A percentile compares a stretch with the other conserved stretches of the same genome.
phyloP scores from a whole-genome alignment of 2,888 invertebrate species.

The Phalangium opilio region DNA sequence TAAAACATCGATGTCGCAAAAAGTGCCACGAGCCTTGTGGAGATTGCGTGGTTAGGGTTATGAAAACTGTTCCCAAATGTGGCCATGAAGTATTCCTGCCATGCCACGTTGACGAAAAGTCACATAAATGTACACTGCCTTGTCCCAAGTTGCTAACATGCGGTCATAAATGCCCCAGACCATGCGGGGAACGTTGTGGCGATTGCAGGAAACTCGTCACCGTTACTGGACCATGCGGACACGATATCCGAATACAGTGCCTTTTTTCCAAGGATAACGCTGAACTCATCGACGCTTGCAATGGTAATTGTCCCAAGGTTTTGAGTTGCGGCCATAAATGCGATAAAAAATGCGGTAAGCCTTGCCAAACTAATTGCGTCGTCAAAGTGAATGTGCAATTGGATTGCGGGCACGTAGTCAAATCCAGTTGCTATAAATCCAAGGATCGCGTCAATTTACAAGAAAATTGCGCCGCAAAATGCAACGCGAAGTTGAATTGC shows the following conservation, averaged over 20 bases:
- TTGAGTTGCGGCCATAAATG: no score
- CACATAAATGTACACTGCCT: constrained; percentile 21
- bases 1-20: constrained; percentile 8
- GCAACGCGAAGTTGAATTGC: constrained; percentile 23
- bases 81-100: constrained; percentile 13
- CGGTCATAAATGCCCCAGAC: constrained; percentile 25
- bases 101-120: constrained; percentile 8
- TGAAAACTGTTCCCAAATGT: no score
- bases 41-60: constrained; percentile 4
- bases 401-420: no score
- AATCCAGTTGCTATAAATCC: no score
- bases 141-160: constrained; percentile 27
- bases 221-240: constrained; percentile 7
- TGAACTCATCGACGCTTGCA: no score
- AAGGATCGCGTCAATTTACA: not conserved
- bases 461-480: constrained; percentile 20
- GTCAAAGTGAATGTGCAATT: no score
- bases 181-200: no score
- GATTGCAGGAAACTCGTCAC: not conserved
- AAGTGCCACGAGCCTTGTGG: constrained; percentile 12
- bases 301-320: no score
- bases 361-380: not conserved
- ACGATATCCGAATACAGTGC: constrained; percentile 6
- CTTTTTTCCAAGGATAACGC: no score
- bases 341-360: no score